Conservation (phyloP, 2,113 vertebrate species). For the Eonycteris spelaea region DNA sequence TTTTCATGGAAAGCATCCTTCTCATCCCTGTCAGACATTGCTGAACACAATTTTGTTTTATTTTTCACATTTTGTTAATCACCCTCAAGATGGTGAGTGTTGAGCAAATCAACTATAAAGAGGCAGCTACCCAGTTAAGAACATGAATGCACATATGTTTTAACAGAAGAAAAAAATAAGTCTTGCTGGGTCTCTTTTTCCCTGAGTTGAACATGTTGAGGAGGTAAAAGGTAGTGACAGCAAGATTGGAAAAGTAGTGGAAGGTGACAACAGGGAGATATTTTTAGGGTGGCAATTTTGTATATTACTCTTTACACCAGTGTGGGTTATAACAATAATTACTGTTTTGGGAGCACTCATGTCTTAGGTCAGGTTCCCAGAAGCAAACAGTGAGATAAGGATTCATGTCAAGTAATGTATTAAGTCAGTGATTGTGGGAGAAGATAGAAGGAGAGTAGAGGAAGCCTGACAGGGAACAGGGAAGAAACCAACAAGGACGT, state of each 20-base stretch:
- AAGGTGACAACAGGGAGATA: neutral
- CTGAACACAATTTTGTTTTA: conserved; percentile 54
- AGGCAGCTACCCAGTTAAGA: conserved; percentile 53
- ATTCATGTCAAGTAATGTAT: neutral
- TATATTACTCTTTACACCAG: neutral
- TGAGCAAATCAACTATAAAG: conserved; percentile 54
- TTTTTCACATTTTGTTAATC: conserved; percentile 71
- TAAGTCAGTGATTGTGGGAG: neutral
- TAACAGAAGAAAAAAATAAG: conserved; percentile 11
- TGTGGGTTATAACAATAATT: neutral
- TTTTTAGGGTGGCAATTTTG: neutral
- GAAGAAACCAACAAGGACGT: neutral
- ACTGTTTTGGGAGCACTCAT: neutral
- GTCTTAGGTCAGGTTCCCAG: neutral
- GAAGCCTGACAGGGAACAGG: neutral
- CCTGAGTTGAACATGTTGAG: neutral
- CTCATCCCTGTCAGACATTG: conserved; percentile 48
- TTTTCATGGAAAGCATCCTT: conserved; percentile 62
- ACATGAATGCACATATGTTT: conserved; percentile 56
- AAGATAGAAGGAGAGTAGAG: neutral
- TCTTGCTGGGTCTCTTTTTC: conserved; percentile 12
- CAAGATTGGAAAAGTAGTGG: neutral
- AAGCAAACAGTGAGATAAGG: neutral
- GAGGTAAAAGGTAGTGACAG: neutral
- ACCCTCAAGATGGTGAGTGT: conserved; percentile 56